Evolutionary conservation across 2,113 vertebrate species (phyloP).

Genomic region (Orycteropus afer): DNA sequence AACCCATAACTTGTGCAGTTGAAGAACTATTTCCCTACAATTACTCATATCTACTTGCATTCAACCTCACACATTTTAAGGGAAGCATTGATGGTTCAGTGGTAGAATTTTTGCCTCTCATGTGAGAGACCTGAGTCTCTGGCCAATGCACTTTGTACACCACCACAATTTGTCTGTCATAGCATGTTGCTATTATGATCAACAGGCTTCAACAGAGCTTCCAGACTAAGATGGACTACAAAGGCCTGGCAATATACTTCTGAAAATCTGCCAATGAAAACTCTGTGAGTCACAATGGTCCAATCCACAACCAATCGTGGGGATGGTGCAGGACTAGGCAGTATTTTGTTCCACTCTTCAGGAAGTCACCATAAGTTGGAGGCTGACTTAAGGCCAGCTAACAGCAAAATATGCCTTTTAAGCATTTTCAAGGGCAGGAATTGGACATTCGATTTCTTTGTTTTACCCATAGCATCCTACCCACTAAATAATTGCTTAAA

Average conservation of each 20-base stretch:
- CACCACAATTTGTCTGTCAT: neutral
- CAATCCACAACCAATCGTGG: too few species aligned
- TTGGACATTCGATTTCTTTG: neutral
- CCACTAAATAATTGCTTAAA: neutral
- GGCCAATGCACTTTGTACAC: neutral
- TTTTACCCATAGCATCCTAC: neutral
- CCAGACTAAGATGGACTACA: neutral
- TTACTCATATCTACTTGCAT: neutral
- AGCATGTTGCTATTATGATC: neutral
- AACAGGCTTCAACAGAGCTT: neutral
- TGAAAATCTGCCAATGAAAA: neutral
- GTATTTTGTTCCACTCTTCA: neutral
- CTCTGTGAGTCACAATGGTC: neutral
- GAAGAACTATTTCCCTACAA: neutral
- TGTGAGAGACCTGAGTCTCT: neutral
- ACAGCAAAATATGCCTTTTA: neutral
- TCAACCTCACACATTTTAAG: neutral
- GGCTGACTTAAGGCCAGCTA: neutral
- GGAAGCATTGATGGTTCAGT: neutral
- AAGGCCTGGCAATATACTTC: neutral
- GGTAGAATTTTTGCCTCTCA: neutral
- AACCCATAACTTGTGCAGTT: neutral
- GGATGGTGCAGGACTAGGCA: neutral
- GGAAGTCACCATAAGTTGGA: neutral
- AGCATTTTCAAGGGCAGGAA: neutral